A percentile compares a stretch with the other conserved stretches of the same genome.
These are phyloP conservation scores for Bellardia pandia DNA, from an alignment of 2,888 invertebrate genomes.

Conservation along the genomic window DNA sequence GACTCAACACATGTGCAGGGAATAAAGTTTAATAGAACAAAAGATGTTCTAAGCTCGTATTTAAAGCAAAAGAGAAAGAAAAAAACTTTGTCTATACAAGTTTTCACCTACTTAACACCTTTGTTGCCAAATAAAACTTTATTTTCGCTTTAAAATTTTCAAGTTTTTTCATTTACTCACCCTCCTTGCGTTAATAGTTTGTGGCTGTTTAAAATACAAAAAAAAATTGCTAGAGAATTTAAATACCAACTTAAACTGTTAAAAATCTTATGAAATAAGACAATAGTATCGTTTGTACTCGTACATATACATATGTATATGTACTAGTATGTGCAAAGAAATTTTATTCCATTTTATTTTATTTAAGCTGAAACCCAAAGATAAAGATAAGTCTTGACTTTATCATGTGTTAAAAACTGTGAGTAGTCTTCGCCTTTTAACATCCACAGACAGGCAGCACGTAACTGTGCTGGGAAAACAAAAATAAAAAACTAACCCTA, in stretches of 20 bases:
- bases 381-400: slow-evolving; percentile 73
- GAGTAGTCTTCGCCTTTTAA: slow-evolving; percentile 63
- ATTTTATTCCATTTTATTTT: slow-evolving; percentile 63
- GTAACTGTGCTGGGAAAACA: slow-evolving; percentile 60
- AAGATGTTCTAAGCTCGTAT: slow-evolving; percentile 38
- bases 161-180: slow-evolving; percentile 7
- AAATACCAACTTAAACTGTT: slow-evolving; percentile 58
- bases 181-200: slow-evolving; percentile 32
- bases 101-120: slow-evolving; percentile 75
- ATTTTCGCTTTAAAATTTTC: slow-evolving; percentile 54
- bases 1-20: slow-evolving; percentile 46
- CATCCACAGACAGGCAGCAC: slow-evolving; percentile 70
- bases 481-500: slow-evolving; percentile 4
- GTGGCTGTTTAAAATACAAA: slow-evolving; percentile 28
- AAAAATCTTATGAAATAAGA: slow-evolving; percentile 28
- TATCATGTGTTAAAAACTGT: slow-evolving; percentile 70
- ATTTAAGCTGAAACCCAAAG: slow-evolving; percentile 67
- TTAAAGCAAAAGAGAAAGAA: slow-evolving; percentile 28
- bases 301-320: background rate
- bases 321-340: slow-evolving; percentile 6
- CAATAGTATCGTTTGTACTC: background rate
- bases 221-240: slow-evolving; percentile 57
- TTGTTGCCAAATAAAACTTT: slow-evolving; percentile 61
- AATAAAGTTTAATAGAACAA: slow-evolving; percentile 58
- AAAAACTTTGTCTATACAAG: slow-evolving; percentile 63